Conservation (phyloP, 1,140 invertebrate species). For the Bombyx mandarina region DNA sequence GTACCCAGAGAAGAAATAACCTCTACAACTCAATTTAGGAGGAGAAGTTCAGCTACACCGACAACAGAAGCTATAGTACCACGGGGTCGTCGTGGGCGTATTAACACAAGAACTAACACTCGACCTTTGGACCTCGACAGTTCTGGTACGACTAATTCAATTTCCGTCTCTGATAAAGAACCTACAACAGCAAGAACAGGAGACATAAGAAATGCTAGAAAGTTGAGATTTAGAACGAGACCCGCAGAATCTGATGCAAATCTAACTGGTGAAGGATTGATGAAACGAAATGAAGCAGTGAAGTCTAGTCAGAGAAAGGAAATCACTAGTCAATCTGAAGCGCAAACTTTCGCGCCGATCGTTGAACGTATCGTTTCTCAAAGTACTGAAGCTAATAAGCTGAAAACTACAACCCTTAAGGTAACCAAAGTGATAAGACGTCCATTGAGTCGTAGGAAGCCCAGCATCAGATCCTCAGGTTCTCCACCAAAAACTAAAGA, state of each 20-base stretch:
- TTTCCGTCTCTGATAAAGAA: constrained; percentile 38
- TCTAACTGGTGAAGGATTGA: constrained; percentile 53
- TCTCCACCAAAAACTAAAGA: constrained; percentile 29
- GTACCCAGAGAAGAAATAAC: constrained; percentile 26
- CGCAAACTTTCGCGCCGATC: constrained; percentile 19
- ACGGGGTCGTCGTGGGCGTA: constrained; percentile 32
- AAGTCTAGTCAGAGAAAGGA: constrained; percentile 53
- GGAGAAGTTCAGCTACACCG: constrained; percentile 33
- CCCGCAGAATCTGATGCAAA: constrained; percentile 54
- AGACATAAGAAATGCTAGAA: constrained; percentile 46
- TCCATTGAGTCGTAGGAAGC: constrained; percentile 36
- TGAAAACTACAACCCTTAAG: constrained; percentile 32
- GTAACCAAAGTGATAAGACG: constrained; percentile 42
- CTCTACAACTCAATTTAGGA: constrained; percentile 34
- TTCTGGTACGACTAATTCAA: constrained; percentile 51
- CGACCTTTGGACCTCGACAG: constrained; percentile 42
- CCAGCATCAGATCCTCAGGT: constrained; percentile 25
- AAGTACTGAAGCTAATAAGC: constrained; percentile 29
- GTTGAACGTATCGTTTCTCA: constrained; percentile 26
- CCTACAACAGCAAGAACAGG: constrained; percentile 36
- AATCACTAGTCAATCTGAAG: constrained; percentile 45
- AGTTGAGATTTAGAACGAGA: constrained; percentile 49
- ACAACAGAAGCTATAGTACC: constrained; percentile 24
- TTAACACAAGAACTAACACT: constrained; percentile 35
- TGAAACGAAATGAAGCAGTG: constrained; percentile 29